Evolutionary conservation across 2,888 invertebrate species (phyloP), one percentile per base, ranked within the genome.

Genomic region (Taphrorychus bicolor): DNA sequence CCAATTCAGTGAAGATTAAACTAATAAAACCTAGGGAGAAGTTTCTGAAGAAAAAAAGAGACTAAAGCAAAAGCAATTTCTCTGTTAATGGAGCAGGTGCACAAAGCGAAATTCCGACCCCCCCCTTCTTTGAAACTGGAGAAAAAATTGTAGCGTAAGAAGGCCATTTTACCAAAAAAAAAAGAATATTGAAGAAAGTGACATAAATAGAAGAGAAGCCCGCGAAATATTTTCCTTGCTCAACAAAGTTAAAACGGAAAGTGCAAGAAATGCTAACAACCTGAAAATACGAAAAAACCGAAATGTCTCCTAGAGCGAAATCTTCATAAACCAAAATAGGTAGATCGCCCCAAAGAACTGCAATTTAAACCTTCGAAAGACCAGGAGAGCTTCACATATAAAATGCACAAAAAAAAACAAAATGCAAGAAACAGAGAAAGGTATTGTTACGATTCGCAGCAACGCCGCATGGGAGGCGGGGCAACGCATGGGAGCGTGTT

Each of bases 351-450:
- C 17, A 45, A 52, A 21, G 52, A 19, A 21, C 52, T 14, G 5
- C 41, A 49, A 41, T 2, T 23, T 5, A 54, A 66, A 56, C 45
- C n/a, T 5, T 9, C 2, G 9, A 32, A 24, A 42, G 17, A 51
- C 5, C 42, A 59, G 5, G 19, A 54, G 45, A 72, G 72, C 52
- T 65, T 53, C 41, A 71, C 71, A 7, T 71, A 70, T 51, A 68
- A 69, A 48, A 53, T 66, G n/a, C n/a, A n/a, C n/a, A n/a, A n/a
- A n/a, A n/a, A n/a, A n/a, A n/a, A n/a, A n/a, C n/a, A n/a, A 2
- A 67, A 68, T 2, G 11, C 61, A 2, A 59, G 51, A 45, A 51
- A 52, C 9, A 53, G 58, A 51, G 42, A 60, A 32, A 59, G 40
- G 16, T 23, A 24, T 2, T n/a, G n/a, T n/a, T n/a, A n/a, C n/a